Conservation (phyloP, 2,113 vertebrate species). For the Clarias magur region DNA sequence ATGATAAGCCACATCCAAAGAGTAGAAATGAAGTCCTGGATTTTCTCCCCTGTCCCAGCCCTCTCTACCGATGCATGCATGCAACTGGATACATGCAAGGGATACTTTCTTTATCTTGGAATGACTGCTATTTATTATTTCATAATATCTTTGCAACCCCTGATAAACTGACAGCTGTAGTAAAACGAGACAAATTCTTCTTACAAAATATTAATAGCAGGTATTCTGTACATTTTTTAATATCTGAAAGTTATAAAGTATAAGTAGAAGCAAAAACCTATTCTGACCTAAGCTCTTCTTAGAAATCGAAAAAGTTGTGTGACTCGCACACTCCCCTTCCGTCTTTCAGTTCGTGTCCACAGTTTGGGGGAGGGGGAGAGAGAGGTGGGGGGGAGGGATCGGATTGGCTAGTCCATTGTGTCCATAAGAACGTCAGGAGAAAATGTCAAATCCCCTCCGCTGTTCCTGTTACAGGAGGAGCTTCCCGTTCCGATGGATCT, state of each 20-base stretch:
- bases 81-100: slow-evolving; percentile 74
- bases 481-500: slow-evolving; percentile 98
- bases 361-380: slow-evolving; percentile 47
- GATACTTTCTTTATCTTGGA: slow-evolving; percentile 81
- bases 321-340: slow-evolving; percentile 66
- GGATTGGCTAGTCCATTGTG: slow-evolving; percentile 65
- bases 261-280: slow-evolving; percentile 80
- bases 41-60: slow-evolving; percentile 46
- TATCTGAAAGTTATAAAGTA: slow-evolving; percentile 92
- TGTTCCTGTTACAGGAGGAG: slow-evolving; percentile 87
- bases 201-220: slow-evolving; percentile 95
- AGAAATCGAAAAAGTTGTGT: slow-evolving; percentile 74
- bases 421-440: slow-evolving; percentile 68
- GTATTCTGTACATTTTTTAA: slow-evolving; percentile 83
- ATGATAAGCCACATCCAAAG: slow-evolving; percentile 74
- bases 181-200: slow-evolving; percentile 79
- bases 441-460: slow-evolving; percentile 64
- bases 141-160: slow-evolving; percentile 72
- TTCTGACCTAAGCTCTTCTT: slow-evolving; percentile 75
- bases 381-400: slow-evolving; percentile 45
- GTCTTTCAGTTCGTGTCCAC: slow-evolving; percentile 63
- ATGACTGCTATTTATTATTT: slow-evolving; percentile 77
- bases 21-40: slow-evolving; percentile 53
- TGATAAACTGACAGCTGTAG: slow-evolving; percentile 78
- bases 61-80: slow-evolving; percentile 64